These are phyloP conservation scores for Rambutsinella grinnellia DNA, from an alignment of 2,888 invertebrate species.

Conservation along the genomic window DNA sequence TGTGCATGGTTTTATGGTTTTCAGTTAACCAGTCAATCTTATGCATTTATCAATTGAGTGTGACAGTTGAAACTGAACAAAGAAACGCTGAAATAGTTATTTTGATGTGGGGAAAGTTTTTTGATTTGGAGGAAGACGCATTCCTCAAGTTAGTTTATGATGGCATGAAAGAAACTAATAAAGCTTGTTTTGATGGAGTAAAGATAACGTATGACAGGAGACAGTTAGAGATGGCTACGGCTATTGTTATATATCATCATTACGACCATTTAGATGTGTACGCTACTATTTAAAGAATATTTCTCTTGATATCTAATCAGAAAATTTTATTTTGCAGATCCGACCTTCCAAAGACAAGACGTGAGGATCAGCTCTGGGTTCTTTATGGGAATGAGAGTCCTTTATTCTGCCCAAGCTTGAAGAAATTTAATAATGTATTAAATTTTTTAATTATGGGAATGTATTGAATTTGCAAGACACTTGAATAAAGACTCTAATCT, in stretches of 20 bases:
- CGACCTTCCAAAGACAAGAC: no score
- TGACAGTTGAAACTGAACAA: no score
- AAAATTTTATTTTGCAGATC: no score
- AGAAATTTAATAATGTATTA: no score
- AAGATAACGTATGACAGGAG: no score
- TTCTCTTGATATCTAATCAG: neutral
- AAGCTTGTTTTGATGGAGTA: neutral
- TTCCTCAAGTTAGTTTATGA: neutral
- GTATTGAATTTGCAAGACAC: no score
- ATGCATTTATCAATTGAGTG: no score
- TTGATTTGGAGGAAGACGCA: neutral
- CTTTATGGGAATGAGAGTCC: conserved; percentile 17
- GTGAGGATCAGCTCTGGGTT: conserved; percentile 13
- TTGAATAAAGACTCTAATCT: no score
- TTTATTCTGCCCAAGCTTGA: neutral
- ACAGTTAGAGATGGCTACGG: neutral
- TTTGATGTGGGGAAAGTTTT: conserved; percentile 19
- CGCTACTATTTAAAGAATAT: no score
- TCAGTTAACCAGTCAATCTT: no score
- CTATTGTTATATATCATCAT: conserved; percentile 14
- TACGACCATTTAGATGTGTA: neutral
- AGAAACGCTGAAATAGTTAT: conserved; percentile 10
- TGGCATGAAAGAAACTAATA: neutral
- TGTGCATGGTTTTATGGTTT: no score
- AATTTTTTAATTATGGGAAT: no score